A percentile compares a stretch with the other conserved stretches of the same genome.
Conservation (phyloP, 2,888 invertebrate species). For the Autographa pulchrina region DNA sequence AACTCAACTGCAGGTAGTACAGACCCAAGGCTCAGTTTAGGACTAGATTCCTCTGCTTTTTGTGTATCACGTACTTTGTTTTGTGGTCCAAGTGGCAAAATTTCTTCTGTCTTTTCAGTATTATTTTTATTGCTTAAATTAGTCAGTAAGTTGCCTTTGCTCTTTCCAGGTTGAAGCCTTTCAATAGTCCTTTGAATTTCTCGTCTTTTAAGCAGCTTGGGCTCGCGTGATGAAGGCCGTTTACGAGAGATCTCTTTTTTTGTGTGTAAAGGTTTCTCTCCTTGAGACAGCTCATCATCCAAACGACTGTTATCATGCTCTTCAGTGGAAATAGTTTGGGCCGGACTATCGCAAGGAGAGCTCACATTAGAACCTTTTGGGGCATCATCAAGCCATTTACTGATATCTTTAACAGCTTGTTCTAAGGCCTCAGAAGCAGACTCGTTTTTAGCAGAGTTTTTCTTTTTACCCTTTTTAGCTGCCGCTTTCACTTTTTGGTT, state of each 20-base stretch:
- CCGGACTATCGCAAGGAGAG: conserved; percentile 94
- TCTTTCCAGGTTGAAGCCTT: conserved; percentile 95
- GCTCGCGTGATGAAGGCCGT: conserved; percentile 81
- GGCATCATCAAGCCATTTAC: conserved; percentile 96
- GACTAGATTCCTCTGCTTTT: conserved; percentile 92
- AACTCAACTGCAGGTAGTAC: conserved; percentile 93
- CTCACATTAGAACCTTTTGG: conserved; percentile 93
- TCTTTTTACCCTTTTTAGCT: conserved; percentile 79
- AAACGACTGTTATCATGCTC: conserved; percentile 87
- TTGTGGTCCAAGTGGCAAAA: conserved; percentile 85
- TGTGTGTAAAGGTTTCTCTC: conserved; percentile 74
- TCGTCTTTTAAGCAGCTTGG: conserved; percentile 87
- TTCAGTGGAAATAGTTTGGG: conserved; percentile 91
- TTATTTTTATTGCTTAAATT: conserved; percentile 89
- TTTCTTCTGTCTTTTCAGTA: conserved; percentile 89
- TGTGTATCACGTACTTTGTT: conserved; percentile 90
- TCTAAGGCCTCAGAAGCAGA: conserved; percentile 88
- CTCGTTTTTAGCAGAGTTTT: conserved; percentile 87
- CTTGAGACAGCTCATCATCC: conserved; percentile 81
- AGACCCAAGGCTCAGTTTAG: conserved; percentile 95
- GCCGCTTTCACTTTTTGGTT: conserved; percentile 68
- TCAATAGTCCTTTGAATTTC: conserved; percentile 96
- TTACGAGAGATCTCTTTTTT: conserved; percentile 86
- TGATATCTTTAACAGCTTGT: conserved; percentile 95
- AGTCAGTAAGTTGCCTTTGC: conserved; percentile 95